Evolutionary conservation across 1,140 invertebrate genomes (phyloP), one percentile per base, ranked within the genome.

Genomic region (Drosophila kepulauana): DNA sequence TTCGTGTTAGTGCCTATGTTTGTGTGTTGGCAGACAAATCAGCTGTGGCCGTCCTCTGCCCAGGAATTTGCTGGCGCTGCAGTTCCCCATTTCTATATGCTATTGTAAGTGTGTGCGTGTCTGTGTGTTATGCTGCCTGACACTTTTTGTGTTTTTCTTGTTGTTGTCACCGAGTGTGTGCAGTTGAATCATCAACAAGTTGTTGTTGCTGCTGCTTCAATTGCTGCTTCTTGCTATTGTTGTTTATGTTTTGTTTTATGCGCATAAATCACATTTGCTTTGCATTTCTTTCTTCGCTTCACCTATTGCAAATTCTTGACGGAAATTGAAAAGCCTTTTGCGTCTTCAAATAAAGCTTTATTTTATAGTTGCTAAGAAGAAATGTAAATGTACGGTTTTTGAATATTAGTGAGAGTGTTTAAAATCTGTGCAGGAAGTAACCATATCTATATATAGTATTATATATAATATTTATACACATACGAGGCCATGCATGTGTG

Each of bases 171-270:
- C 48, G 15, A 57, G 33, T 2, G 67, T 20, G 46, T 33, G 54
- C 63, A 51, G 77, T 76, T 86, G 79, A 86, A 68, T 86, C 79
- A 82, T 79, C 78, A 79, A 86, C 82, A 87, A 87, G 79, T 87
- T 72, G 71, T 68, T 81, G 41, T 38, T 71, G 70, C 49, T 62
- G 66, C 25, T 51, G 48, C 41, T 57, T 59, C 57, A 59, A 59
- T 25, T 57, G 54, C 57, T 78, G 45, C 61, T 67, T 46, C 54
- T 70, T 62, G 45, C 41, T 66, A 54, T 63, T 66, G 65, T 65
- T 82, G 57, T 61, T 25, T 75, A 56, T 72, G 77, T 67, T 86
- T 69, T 79, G 67, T 52, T 64, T 78, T 87, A 72, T 70, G 86
- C 79, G 76, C 81, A 84, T 82, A 82, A 87, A 87, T 86, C 63